phyloP scores from a whole-genome alignment of 1,140 invertebrate genomes.

The Diabrotica virgifera region DNA sequence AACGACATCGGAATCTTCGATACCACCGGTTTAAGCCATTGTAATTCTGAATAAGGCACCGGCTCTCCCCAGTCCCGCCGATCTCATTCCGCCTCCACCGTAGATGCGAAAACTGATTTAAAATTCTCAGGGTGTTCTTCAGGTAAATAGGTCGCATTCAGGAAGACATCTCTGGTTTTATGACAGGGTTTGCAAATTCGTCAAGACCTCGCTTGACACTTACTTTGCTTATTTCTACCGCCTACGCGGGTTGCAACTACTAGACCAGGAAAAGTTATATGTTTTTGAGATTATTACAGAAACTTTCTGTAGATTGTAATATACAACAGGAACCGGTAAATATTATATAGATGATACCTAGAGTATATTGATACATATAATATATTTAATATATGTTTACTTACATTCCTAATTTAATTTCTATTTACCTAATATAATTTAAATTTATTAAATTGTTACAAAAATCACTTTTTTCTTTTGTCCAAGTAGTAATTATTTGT shows the following conservation, averaged over 20 bases:
- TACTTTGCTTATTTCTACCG: slow-evolving; percentile 13
- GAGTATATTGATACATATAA: too few relatives aligned
- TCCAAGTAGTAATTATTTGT: too few relatives aligned
- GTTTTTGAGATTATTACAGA: too few relatives aligned
- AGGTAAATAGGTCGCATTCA: slow-evolving; percentile 19
- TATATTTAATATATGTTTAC: too few relatives aligned
- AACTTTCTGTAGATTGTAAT: too few relatives aligned
- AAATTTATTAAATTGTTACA: too few relatives aligned
- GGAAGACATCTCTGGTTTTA: slow-evolving; percentile 17
- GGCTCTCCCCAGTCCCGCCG: background rate
- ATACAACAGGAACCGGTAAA: too few relatives aligned
- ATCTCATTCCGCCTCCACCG: slow-evolving; percentile 1
- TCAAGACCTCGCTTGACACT: slow-evolving; percentile 13
- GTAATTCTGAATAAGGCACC: background rate
- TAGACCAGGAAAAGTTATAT: background rate
- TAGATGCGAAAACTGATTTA: slow-evolving; percentile 4
- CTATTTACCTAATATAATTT: too few relatives aligned
- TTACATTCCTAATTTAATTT: too few relatives aligned
- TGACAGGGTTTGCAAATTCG: slow-evolving; percentile 17
- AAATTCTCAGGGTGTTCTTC: slow-evolving; percentile 10
- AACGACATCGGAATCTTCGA: background rate
- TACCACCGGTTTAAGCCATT: background rate
- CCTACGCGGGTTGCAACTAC: background rate
- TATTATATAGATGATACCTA: too few relatives aligned
- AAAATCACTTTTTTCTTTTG: too few relatives aligned